A percentile compares a stretch with the other conserved stretches of the same genome.
Evolutionary conservation across 2,888 invertebrate genomes (phyloP).

Genomic region (Amiota minor): DNA sequence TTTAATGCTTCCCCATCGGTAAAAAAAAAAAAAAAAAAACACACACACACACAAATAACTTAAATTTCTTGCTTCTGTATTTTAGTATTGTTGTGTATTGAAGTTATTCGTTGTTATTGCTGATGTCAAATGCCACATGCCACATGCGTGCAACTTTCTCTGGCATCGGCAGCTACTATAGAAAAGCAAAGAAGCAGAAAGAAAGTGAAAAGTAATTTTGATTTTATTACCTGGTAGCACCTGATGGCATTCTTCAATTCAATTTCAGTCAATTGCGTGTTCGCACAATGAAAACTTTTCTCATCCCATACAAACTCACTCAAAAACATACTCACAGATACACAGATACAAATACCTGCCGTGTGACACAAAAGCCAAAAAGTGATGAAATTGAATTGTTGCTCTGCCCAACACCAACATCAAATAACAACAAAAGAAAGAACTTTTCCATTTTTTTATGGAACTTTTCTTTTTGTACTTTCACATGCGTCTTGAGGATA

Average conservation of each 20-base stretch:
- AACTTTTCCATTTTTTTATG: not conserved
- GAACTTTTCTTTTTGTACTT: no score
- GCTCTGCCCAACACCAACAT: constrained; percentile 14
- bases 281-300: constrained; percentile 48
- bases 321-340: constrained; percentile 33
- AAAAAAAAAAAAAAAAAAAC: no score
- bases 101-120: no score
- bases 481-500: no score
- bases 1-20: no score
- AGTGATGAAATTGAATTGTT: constrained; percentile 27
- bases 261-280: constrained; percentile 55
- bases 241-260: constrained; percentile 61
- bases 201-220: constrained; percentile 60
- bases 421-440: not conserved
- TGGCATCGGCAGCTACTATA: not conserved
- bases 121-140: not conserved
- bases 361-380: constrained; percentile 39
- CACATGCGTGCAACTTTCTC: not conserved
- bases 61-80: not conserved
- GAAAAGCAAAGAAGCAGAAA: not conserved
- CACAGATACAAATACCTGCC: constrained; percentile 17
- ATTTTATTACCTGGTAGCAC: constrained; percentile 65
- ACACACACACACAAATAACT: not conserved
- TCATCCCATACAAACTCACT: not conserved
- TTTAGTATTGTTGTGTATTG: not conserved